Base-by-base conservation (phyloP, 2,888 invertebrate species). In the Trissolcus brochymenae region DNA sequence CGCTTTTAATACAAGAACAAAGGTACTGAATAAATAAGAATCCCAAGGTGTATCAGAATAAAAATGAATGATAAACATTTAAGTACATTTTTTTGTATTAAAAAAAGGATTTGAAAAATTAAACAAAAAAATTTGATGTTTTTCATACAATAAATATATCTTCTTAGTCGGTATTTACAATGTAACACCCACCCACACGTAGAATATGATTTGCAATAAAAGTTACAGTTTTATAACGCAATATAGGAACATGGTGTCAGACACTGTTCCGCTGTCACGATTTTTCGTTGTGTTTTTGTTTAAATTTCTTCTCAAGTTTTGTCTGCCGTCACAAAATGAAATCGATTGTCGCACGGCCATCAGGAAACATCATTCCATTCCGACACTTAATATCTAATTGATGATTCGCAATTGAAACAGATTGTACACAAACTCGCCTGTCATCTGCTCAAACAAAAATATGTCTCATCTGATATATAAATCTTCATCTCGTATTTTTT, bases 321-420 rank as follows among this genome's bases (percentile, higher is more conserved):
- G 35, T 35, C 71, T 64, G 71, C 71, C 71, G 71, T 72, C 71
- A 72, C 71, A 72, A 71, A 71, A 55, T 55, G 35, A 53, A 61
- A 70, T 50, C 50, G 17, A 70, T 60, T 19, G 35, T 60, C 46
- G 57, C 60, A 55, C 68, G 55, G 68, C 49, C 11, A 29, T 29
- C n/a, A 61, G 60, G 55, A 70, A 70, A 70, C 60, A 55, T 57
- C 17, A 9, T 49, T 55, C 53, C 29, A 53, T 29, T 29, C 53
- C 21, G 60, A 68, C 50, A 55, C 61, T 61, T 70, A 70, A 61
- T 16, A 60, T 21, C 56, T 62, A 70, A 55, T 70, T 51, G 41
- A 70, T 41, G 50, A 11, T 7, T 35, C 35, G 35, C 35, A 35
- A 35, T 35, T 35, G 35, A 35, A 11, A 11, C 35, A 35, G 35